Conservation (phyloP, 2,888 invertebrate species). For the Synanthedon myopaeformis region DNA sequence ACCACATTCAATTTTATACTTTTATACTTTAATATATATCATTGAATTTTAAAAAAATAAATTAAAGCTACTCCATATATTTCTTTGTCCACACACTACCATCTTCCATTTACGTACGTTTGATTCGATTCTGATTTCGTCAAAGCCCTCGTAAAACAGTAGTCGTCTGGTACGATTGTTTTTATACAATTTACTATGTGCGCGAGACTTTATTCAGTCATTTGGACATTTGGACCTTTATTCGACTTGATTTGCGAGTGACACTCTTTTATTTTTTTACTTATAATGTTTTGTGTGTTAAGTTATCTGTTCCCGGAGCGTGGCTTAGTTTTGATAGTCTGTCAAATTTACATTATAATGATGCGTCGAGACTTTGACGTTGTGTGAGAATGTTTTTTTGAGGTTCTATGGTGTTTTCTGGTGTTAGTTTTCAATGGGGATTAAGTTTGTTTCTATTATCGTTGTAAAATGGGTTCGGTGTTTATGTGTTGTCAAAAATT, state of each 20-base stretch:
- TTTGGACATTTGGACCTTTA: conserved; percentile 51
- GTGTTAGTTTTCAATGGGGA: conserved; percentile 5
- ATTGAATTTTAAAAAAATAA: no score
- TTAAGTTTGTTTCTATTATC: conserved; percentile 13
- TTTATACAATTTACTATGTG: conserved; percentile 58
- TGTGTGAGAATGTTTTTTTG: conserved; percentile 41
- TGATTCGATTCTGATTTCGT: conserved; percentile 63
- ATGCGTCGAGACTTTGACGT: conserved; percentile 24
- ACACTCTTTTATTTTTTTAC: conserved; percentile 42
- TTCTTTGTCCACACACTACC: conserved; percentile 24
- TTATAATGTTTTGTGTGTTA: conserved; percentile 42
- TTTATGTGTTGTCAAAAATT: not conserved
- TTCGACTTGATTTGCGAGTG: conserved; percentile 61
- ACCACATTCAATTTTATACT: no score
- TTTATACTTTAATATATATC: no score
- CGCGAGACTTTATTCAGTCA: conserved; percentile 42
- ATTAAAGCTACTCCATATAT: conserved; percentile 18
- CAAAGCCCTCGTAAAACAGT: conserved; percentile 64
- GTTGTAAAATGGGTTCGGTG: not conserved
- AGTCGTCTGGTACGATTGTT: conserved; percentile 53
- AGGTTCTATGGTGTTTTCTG: conserved; percentile 10
- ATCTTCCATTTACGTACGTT: conserved; percentile 62
- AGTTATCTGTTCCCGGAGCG: conserved; percentile 47
- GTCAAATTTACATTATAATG: conserved; percentile 63
- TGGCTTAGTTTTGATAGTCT: conserved; percentile 59